Evolutionary conservation across 2,113 vertebrate genomes (phyloP), one percentile per base, ranked within the genome.

Genomic region (Saccopteryx bilineata): DNA sequence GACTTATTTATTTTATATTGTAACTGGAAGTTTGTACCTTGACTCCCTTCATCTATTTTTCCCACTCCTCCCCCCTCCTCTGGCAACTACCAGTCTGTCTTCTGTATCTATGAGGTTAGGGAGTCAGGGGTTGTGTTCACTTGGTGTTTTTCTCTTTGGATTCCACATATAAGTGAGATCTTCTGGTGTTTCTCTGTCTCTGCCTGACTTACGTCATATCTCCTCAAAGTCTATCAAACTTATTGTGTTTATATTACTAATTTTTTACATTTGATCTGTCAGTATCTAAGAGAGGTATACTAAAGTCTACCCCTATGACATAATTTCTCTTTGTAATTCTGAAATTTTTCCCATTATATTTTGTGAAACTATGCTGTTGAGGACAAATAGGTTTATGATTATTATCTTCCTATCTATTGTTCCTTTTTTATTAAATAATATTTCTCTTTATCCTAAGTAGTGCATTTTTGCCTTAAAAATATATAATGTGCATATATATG

Each of bases 391-490:
- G 0, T 39, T 83, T 91, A 46, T 2, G 48, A 48, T 63, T 63
- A 65, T 90, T 82, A 46, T 50, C 68, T 78, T 71, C n/a, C n/a
- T 74, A 68, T 52, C 89, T 94, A 63, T 81, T 63, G 0, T 48
- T 85, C 7, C 17, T 63, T 94, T 87, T 94, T 93, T 68, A 76
- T 69, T 63, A 93, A 75, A 50, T 48, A 89, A 48, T 56, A 95
- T 92, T 68, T 7, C 17, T 83, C 56, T 87, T 76, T 90, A 87
- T 28, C 24, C 54, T 91, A 24, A 90, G 46, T 63, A 52, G 60
- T 81, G 56, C 61, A 54, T 88, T 96, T 95, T 91, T 87, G 8
- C n/a, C 60, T 80, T 88, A 71, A 95, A 94, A 69, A 75, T 94
- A 13, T 52, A 52, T 65, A 39, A 39, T 39, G 39, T 39, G 39